phyloP scores from a whole-genome alignment of 1,140 invertebrate species.

The Diplogasteroides magnus region DNA sequence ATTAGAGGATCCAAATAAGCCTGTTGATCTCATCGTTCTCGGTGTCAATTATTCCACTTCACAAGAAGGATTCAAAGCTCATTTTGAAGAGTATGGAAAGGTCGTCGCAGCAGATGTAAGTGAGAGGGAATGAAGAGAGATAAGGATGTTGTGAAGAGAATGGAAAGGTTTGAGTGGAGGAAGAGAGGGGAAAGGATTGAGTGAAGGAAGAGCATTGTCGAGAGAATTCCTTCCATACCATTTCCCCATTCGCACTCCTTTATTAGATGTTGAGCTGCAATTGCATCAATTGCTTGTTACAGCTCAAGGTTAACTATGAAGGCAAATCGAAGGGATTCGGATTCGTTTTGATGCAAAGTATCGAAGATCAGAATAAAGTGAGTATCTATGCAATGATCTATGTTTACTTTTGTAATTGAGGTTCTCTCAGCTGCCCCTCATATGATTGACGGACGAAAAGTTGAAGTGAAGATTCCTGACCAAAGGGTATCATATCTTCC shows the following conservation, averaged over 20 bases:
- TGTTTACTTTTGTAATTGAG: too few relatives aligned
- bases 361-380: conserved; percentile 28
- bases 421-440: too few relatives aligned
- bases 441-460: conserved; percentile 16
- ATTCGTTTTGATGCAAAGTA: conserved; percentile 21
- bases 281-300: conserved; percentile 1
- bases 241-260: too few relatives aligned
- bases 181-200: background rate
- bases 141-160: background rate
- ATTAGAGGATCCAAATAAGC: conserved; percentile 31
- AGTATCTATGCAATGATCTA: background rate
- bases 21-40: conserved; percentile 49
- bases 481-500: conserved; percentile 10
- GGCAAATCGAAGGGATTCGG: conserved; percentile 28
- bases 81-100: conserved; percentile 61
- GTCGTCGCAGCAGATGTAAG: conserved; percentile 59
- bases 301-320: conserved; percentile 22
- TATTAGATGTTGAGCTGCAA: background rate
- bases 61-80: conserved; percentile 59
- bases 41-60: conserved; percentile 59
- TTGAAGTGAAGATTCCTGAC: conserved; percentile 27
- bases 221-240: too few relatives aligned
- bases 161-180: background rate
- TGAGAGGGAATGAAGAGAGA: conserved; percentile 4
- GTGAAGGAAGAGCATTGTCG: background rate